Conservation (phyloP, 2,113 vertebrate species). For the Dunckerocampus dactyliophorus region DNA sequence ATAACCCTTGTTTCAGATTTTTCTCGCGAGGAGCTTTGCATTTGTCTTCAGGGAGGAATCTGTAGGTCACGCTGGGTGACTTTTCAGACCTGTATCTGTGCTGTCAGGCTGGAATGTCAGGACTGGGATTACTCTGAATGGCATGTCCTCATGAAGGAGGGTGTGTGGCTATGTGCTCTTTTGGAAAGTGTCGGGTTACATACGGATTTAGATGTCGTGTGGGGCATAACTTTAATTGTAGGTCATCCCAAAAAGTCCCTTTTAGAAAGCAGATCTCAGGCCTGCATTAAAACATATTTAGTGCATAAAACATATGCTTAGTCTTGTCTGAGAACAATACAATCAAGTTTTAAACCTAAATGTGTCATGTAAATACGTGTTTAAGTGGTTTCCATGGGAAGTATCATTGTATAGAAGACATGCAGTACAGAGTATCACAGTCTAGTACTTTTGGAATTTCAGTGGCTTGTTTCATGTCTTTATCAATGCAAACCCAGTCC, state of each 20-base stretch:
- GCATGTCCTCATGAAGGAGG: neutral
- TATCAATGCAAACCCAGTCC: too few species aligned
- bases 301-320: too few species aligned
- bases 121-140: slow-evolving; percentile 2
- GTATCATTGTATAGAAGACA: neutral
- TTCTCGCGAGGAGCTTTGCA: too few species aligned
- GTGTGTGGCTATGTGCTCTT: neutral
- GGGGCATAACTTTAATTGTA: neutral
- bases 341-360: too few species aligned
- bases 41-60: slow-evolving; percentile 1
- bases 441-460: neutral
- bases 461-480: neutral
- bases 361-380: too few species aligned
- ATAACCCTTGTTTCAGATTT: neutral
- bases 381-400: neutral
- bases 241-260: neutral
- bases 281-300: too few species aligned
- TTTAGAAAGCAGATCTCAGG: too few species aligned
- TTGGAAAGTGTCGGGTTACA: slow-evolving; percentile 1
- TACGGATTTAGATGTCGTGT: neutral
- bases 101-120: too few species aligned
- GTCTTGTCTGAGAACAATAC: neutral
- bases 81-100: neutral
- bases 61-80: neutral
- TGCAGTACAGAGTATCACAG: neutral